A percentile compares a stretch with the other conserved stretches of the same genome.
These are phyloP conservation scores for Beroe forskalii DNA, from an alignment of 37 sponge, comb jelly and placozoan genomes.

Conservation along the genomic window DNA sequence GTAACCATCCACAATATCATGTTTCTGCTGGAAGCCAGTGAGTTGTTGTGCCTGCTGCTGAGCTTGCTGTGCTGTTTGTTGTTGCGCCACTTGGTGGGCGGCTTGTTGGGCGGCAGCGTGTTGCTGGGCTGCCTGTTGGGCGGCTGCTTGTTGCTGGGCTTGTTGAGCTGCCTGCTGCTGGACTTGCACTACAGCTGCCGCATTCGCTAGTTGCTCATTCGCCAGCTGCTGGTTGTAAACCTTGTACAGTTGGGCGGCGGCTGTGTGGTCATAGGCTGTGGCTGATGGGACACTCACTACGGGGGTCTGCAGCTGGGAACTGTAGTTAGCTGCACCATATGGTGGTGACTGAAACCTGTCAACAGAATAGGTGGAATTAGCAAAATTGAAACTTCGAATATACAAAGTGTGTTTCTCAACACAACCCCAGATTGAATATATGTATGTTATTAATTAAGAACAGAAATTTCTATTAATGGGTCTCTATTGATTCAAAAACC, in stretches of 20 bases:
- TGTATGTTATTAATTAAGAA: too few relatives aligned
- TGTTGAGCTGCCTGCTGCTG: constrained; percentile 27
- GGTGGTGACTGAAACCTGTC: constrained; percentile 54
- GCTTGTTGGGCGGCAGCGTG: neutral
- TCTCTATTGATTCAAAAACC: too few relatives aligned
- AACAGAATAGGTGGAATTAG: too few relatives aligned
- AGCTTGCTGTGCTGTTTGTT: neutral
- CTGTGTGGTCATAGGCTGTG: neutral
- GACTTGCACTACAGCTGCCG: constrained; percentile 7
- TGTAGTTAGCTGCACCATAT: neutral
- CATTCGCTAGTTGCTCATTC: neutral
- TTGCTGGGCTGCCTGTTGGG: neutral
- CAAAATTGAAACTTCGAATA: too few relatives aligned
- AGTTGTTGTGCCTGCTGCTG: neutral
- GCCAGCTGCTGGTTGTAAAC: constrained; percentile 5
- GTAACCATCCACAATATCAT: constrained; percentile 47
- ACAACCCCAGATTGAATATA: too few relatives aligned
- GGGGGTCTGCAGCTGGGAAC: neutral
- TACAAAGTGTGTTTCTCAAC: too few relatives aligned
- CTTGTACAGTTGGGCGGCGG: neutral
- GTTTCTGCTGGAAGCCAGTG: constrained; percentile 53
- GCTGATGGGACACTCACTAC: neutral
- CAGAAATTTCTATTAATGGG: too few relatives aligned
- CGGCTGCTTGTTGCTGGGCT: neutral
- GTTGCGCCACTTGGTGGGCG: neutral